Evolutionary conservation across 2,888 invertebrate species (phyloP).

Genomic region (Octodonta nipae): DNA sequence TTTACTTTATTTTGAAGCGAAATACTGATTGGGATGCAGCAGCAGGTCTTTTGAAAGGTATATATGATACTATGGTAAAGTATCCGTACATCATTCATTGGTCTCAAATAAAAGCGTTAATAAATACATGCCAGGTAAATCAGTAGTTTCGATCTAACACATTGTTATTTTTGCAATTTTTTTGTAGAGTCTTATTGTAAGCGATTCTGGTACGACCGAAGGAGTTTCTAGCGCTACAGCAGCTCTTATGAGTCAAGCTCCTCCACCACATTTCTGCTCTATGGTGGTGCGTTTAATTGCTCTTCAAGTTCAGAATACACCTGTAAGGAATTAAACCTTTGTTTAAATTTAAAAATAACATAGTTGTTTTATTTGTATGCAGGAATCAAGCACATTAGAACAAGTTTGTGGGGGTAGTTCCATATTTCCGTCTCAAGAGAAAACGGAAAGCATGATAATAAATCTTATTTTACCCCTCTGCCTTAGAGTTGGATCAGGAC

Average conservation of each 20-base stretch:
- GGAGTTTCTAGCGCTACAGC: constrained; percentile 73
- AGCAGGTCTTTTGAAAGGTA: constrained; percentile 81
- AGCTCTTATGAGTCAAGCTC: constrained; percentile 79
- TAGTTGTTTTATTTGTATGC: constrained; percentile 5
- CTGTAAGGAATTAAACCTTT: constrained; percentile 41
- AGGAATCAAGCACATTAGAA: constrained; percentile 80
- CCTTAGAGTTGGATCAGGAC: constrained; percentile 84
- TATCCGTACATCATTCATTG: constrained; percentile 93
- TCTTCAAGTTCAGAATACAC: constrained; percentile 85
- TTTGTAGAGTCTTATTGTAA: constrained; percentile 61
- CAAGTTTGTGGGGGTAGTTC: constrained; percentile 88
- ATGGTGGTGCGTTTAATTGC: constrained; percentile 91
- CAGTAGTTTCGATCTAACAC: too few relatives aligned
- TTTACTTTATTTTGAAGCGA: constrained; percentile 44
- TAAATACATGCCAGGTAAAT: constrained; percentile 68
- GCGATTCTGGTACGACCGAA: constrained; percentile 53
- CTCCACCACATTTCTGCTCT: constrained; percentile 89
- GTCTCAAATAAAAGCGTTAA: constrained; percentile 82
- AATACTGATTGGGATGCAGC: constrained; percentile 97
- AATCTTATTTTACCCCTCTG: constrained; percentile 93
- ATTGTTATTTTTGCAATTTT: too few relatives aligned
- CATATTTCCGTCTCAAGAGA: constrained; percentile 77
- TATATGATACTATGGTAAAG: constrained; percentile 83
- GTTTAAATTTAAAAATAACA: not conserved
- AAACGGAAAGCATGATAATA: constrained; percentile 89